Percentiles rank a stretch among this genome's conserved stretches.
Conservation (phyloP, 2,888 invertebrate species). For the Anthophora plumipes region DNA sequence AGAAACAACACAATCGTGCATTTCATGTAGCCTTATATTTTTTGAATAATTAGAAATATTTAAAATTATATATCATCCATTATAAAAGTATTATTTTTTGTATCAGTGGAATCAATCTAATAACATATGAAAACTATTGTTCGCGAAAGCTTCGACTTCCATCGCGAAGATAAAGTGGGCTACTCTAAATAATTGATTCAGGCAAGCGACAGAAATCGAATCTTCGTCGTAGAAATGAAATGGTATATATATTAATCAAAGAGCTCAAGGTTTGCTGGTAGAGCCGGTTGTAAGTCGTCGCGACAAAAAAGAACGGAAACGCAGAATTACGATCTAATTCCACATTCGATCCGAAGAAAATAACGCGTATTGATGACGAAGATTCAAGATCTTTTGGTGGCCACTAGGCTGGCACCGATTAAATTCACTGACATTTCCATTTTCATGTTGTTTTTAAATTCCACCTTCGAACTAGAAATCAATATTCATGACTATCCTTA, state of each 20-base stretch:
- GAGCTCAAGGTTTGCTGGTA: constrained; percentile 7
- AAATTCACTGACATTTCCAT: neutral
- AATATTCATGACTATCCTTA: neutral
- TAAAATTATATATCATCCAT: neutral
- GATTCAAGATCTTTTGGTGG: neutral
- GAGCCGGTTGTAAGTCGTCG: neutral
- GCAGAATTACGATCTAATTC: constrained; percentile 4
- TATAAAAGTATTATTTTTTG: neutral
- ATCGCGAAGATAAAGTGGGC: neutral
- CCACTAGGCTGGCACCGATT: neutral
- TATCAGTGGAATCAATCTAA: too few species aligned
- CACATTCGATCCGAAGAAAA: neutral
- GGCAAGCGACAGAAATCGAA: neutral
- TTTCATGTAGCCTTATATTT: neutral
- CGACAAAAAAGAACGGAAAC: constrained; percentile 22
- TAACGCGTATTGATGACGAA: neutral
- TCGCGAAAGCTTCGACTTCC: too few species aligned
- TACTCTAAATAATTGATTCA: neutral
- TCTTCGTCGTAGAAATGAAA: constrained; percentile 20
- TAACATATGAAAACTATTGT: too few species aligned
- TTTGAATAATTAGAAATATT: too few species aligned
- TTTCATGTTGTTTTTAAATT: neutral
- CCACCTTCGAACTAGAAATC: neutral
- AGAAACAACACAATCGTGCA: neutral
- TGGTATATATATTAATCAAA: constrained; percentile 5